Conservation (phyloP, 2,113 vertebrate genomes). For the Dolichotis patagonum region DNA sequence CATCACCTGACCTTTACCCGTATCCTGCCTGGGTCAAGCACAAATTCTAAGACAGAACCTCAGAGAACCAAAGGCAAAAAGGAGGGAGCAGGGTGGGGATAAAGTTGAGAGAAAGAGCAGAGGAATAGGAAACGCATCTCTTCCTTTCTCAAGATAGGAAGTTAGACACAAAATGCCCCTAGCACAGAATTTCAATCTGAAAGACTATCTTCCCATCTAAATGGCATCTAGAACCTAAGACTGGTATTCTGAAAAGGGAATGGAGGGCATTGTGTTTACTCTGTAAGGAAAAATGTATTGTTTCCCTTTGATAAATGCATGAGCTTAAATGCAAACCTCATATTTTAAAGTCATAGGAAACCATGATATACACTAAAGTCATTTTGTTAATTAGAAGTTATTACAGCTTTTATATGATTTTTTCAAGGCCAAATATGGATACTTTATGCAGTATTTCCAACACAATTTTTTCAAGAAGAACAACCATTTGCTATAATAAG, state of each 20-base stretch:
- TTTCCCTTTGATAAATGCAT: constrained; percentile 26
- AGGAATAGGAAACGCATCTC: neutral
- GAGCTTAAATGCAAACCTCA: neutral
- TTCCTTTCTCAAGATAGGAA: neutral
- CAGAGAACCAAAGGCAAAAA: neutral
- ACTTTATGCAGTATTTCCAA: neutral
- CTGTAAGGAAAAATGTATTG: neutral
- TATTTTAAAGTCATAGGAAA: constrained; percentile 48
- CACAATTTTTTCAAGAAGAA: neutral
- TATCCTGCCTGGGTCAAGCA: neutral
- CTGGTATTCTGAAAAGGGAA: constrained; percentile 15
- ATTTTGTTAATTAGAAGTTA: neutral
- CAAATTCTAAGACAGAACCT: neutral
- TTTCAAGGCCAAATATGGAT: neutral
- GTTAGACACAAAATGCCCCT: neutral
- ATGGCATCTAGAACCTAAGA: constrained; percentile 66
- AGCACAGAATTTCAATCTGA: constrained; percentile 49
- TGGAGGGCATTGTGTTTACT: neutral
- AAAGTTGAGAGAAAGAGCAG: neutral
- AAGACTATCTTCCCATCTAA: constrained; percentile 72
- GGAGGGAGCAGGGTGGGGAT: fast-evolving
- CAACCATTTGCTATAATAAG: neutral
- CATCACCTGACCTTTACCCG: neutral
- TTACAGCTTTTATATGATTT: neutral
- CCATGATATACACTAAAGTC: constrained; percentile 16